Conservation (phyloP, 2,797 vertebrate genomes). For the Sebastes alutus region DNA sequence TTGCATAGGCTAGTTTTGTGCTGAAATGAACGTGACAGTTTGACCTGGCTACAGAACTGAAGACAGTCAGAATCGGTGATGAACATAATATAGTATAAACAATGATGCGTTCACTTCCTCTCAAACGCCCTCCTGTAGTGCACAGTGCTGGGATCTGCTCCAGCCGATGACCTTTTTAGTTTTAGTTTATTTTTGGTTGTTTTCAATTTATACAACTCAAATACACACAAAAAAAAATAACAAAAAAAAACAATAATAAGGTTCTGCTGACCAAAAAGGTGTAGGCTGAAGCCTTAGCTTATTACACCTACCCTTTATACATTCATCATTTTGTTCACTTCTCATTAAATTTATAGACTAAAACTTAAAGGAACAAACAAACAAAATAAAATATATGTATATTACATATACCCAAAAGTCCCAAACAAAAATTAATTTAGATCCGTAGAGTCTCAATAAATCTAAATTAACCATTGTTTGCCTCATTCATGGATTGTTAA, state of each 20-base stretch:
- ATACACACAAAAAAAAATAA: too few relatives aligned
- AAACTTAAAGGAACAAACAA: accelerated
- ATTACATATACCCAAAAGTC: too few relatives aligned
- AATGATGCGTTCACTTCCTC: background rate
- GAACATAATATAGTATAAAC: background rate
- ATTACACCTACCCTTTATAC: too few relatives aligned
- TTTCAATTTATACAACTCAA: too few relatives aligned
- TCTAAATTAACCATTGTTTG: too few relatives aligned
- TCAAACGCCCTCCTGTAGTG: background rate
- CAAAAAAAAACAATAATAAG: accelerated
- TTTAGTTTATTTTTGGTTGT: too few relatives aligned
- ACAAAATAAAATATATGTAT: accelerated
- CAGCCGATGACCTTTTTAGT: too few relatives aligned
- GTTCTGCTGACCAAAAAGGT: accelerated
- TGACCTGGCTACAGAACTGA: background rate
- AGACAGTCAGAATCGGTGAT: background rate
- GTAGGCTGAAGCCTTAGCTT: too few relatives aligned
- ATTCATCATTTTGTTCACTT: too few relatives aligned
- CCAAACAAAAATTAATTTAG: too few relatives aligned
- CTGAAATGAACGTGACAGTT: background rate
- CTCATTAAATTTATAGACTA: too few relatives aligned
- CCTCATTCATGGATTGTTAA: background rate
- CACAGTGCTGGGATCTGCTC: too few relatives aligned
- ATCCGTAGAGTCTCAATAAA: background rate
- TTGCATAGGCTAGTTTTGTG: accelerated